Evolutionary conservation across 2,113 vertebrate species (phyloP), one percentile per base, ranked within the genome.

Genomic region (Alligator mississippiensis): DNA sequence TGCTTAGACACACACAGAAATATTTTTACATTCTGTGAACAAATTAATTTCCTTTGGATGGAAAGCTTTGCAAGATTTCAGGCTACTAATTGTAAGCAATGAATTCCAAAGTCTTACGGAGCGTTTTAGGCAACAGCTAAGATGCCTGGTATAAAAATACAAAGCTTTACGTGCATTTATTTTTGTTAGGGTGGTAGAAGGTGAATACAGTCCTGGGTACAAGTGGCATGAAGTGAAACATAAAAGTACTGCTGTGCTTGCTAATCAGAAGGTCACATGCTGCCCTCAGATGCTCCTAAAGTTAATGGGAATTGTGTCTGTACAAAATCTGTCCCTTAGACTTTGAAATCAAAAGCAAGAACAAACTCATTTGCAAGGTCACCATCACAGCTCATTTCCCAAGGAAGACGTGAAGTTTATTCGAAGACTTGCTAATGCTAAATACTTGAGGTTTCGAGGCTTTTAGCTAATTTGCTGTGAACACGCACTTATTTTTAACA

Each of bases 231-330:
- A 90, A 54, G 17, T 4, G 7, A 75, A 78, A 10, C 66, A 93
- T 25, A 93, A 91, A 94, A 62, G 88, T 88, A 93, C 76, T 95
- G 93, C 94, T 95, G 93, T 9, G 92, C 57, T 97, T 78, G 92
- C 95, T 95, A 57, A 91, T 92, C 76, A 28, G 3, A 84, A 88
- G 64, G 72, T 59, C 93, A 30, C 61, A 22, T 1, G 6, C 70
- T 89, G 94, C 90, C 64, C 58, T 2, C 64, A 61, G 63, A 84
- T 75, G 54, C 13, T 27, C 82, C 25, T 70, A 54, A 13, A 34
- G 14, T 80, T 79, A 70, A 16, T 0, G 63, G 90, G 21, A 90
- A 62, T 82, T 38, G 57, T 82, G 12, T 10, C 15, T 57, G 70
- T 58, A 30, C 55, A 91, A 15, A 27, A 84, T 89, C 87, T 58